phyloP scores from a whole-genome alignment of 30 jellyfish, hydroid and myxozoan species.

The Chironex yamaguchii region DNA sequence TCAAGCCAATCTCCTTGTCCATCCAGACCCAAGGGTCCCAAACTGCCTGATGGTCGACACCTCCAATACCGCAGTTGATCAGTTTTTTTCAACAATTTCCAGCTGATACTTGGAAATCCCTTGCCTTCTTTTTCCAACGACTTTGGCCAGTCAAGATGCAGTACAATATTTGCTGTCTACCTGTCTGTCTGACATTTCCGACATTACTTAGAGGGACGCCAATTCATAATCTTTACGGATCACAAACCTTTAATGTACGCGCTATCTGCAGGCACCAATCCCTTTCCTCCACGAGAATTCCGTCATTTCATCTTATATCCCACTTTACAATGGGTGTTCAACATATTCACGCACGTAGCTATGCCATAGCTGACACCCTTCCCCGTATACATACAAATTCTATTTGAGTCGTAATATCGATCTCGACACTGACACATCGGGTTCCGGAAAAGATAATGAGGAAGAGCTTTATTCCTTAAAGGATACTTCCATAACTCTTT shows the following conservation, averaged over 20 bases:
- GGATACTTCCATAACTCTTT: constrained; percentile 5
- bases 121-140: neutral
- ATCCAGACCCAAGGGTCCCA: constrained; percentile 25
- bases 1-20: neutral
- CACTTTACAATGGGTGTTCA: neutral
- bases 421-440: neutral
- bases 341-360: neutral
- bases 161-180: neutral
- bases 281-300: too few species aligned
- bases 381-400: constrained; percentile 14
- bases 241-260: constrained; percentile 16
- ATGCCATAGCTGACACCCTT: constrained; percentile 19
- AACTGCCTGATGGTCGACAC: constrained; percentile 32
- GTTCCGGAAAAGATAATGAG: neutral
- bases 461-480: neutral
- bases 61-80: constrained; percentile 6
- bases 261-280: too few species aligned
- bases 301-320: too few species aligned
- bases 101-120: neutral
- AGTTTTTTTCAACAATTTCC: neutral
- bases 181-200: neutral
- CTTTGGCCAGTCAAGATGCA: neutral
- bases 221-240: neutral
- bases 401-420: neutral
- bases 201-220: neutral